Evolutionary conservation across 2,888 invertebrate species (phyloP), one percentile per base, ranked within the genome.

Genomic region (Agrotis segetum): DNA sequence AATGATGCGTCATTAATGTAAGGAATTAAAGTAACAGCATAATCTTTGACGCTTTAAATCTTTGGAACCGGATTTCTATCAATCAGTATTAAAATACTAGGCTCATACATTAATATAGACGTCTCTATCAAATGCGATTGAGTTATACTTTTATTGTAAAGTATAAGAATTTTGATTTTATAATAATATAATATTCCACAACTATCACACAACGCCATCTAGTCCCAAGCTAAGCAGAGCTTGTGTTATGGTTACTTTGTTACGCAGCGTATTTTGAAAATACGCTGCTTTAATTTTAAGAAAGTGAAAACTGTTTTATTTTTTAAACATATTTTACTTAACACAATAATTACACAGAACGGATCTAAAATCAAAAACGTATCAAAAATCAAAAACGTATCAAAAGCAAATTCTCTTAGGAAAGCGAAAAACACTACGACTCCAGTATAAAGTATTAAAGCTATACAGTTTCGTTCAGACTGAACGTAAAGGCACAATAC

Each of bases 1-100:
- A 85, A 87, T 87, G 74, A 82, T 63, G 77, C 70, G 71, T 81
- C 74, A 67, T 81, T 84, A 83, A 84, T 81, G 71, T 19, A 53
- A 76, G 72, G 64, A 79, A 87, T 85, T 84, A 80, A 82, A 81
- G 60, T 83, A 68, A 75, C 68, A 67, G 56, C 70, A 65, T 79
- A 79, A 70, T 82, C 72, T 79, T 75, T 77, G 69, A 81, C 62
- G 78, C 65, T 74, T 70, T 75, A 24, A 76, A 68, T 76, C 81
- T 83, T 72, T 62, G 58, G 62, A 76, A 67, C 75, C 64, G 74
- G 82, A 74, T 84, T 77, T n/a, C 24, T 19, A 72, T 78, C 61
- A 46, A 59, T 78, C 56, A 70, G 69, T 44, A 71, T 77, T 64
- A 77, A 77, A 71, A 75, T 61, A 64, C 50, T 60, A 13, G 78